Evolutionary conservation across 2,797 vertebrate genomes (phyloP), one percentile per base, ranked within the genome.

Genomic region (Champsocephalus esox): DNA sequence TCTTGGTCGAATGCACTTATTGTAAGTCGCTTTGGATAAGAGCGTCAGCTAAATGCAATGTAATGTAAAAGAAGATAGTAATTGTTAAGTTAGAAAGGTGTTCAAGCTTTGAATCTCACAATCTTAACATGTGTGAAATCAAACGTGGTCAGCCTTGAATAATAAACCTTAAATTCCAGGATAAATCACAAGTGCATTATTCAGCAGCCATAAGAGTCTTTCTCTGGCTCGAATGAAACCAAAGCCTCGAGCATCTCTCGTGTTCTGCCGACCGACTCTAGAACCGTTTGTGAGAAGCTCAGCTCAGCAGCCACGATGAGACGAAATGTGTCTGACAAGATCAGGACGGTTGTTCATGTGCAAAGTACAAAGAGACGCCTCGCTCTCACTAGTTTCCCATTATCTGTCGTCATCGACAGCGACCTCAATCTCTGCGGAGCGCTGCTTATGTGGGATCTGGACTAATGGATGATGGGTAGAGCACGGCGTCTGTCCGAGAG

Each of bases 291-390:
- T 44, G 44, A 48, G 57, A 63, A 49, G 51, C 17, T 0, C 43
- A 19, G 55, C 56, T 58, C 70, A 58, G 79, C 70, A 63, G 64
- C 80, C 50, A 14, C 49, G 56, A 14, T 57, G 56, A 80, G 75
- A 74, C 56, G 55, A 38, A 84, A 73, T 66, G 70, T 75, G 75
- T 84, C 69, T 84, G 87, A 83, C 70, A 66, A 81, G 72, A 65
- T 68, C 49, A 54, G 66, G 56, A 59, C 72, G 64, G 61, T 50
- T 75, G 79, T 72, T 85, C 85, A 86, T 84, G 88, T 79, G 88
- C 77, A 57, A 91, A 89, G 85, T 60, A 87, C 85, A 84, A 59
- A 73, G 87, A 79, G 83, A 85, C 46, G 84, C 70, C 52, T n/a
- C 8, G 70, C 85, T 90, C 84, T 85, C 83, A 80, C 70, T 75